These are phyloP conservation scores for Aethina tumida DNA, from an alignment of 1,140 invertebrate genomes.

Conservation along the genomic window DNA sequence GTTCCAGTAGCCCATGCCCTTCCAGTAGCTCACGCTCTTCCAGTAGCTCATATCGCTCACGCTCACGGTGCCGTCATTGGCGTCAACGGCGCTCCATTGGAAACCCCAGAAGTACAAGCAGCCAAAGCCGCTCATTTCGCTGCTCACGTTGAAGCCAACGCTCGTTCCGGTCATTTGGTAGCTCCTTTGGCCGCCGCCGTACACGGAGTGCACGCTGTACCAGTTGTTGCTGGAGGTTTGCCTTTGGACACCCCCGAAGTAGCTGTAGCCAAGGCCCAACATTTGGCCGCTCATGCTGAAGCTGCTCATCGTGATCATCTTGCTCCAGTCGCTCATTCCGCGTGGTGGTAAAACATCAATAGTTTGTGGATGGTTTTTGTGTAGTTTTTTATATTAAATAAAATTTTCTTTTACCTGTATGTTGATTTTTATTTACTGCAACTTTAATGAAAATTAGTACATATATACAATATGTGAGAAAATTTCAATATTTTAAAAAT, in stretches of 20 bases:
- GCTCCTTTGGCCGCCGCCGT: no score
- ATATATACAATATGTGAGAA: no score
- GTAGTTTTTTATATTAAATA: no score
- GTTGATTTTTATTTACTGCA: no score
- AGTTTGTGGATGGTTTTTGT: no score
- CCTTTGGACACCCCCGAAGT: slow-evolving; percentile 45
- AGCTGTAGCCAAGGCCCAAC: slow-evolving; percentile 44
- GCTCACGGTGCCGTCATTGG: slow-evolving; percentile 11
- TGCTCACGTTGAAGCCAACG: slow-evolving; percentile 41
- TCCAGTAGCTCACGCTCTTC: slow-evolving; percentile 14
- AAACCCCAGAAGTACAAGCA: slow-evolving; percentile 45
- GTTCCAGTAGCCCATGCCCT: no score
- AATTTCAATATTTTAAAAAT: no score
- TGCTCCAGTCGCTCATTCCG: not conserved
- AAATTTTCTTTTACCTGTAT: no score
- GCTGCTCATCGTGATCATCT: slow-evolving; percentile 30
- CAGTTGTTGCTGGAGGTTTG: slow-evolving; percentile 17
- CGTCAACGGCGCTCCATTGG: slow-evolving; percentile 27
- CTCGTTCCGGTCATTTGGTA: slow-evolving; percentile 20
- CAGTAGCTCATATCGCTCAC: slow-evolving; percentile 14
- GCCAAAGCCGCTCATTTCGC: slow-evolving; percentile 49
- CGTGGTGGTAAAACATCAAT: no score
- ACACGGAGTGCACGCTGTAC: not conserved
- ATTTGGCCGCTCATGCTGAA: slow-evolving; percentile 39
- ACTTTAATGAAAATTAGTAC: no score